phyloP scores from a whole-genome alignment of 2,797 vertebrate genomes.

The Chelidonichthys spinosus region DNA sequence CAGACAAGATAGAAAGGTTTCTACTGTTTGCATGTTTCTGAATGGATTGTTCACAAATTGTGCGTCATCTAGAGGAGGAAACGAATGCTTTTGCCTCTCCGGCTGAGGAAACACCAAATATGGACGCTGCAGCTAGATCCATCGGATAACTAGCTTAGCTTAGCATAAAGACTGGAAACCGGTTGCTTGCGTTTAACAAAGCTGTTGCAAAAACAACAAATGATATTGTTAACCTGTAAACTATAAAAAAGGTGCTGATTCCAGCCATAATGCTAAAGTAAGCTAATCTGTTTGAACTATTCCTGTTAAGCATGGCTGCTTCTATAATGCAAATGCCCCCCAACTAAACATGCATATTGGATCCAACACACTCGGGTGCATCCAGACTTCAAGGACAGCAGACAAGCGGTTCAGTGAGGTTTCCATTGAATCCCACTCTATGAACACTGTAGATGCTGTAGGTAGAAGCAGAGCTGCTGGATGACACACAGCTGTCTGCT shows the following conservation, averaged over 20 bases:
- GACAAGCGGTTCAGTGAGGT: not conserved
- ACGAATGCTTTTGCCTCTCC: not conserved
- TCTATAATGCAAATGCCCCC: not conserved
- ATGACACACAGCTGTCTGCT: slow-evolving; percentile 40
- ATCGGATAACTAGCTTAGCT: no score
- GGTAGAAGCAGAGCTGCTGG: slow-evolving; percentile 14
- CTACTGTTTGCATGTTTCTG: not conserved
- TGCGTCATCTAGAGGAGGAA: not conserved
- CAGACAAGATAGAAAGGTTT: not conserved
- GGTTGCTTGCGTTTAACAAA: not conserved
- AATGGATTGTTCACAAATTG: not conserved
- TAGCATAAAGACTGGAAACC: no score
- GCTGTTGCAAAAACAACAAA: not conserved
- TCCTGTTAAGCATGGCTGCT: not conserved
- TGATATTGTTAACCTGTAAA: not conserved
- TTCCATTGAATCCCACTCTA: not conserved
- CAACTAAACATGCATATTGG: not conserved
- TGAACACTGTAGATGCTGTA: slow-evolving; percentile 22
- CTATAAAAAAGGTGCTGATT: not conserved
- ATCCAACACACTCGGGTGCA: not conserved
- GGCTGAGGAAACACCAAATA: not conserved
- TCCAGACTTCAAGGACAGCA: not conserved
- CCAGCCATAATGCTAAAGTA: not conserved
- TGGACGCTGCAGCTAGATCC: no score
- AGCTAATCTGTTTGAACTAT: not conserved